Evolutionary conservation across 2,888 invertebrate genomes (phyloP).

Genomic region (Bombyx huttoni): DNA sequence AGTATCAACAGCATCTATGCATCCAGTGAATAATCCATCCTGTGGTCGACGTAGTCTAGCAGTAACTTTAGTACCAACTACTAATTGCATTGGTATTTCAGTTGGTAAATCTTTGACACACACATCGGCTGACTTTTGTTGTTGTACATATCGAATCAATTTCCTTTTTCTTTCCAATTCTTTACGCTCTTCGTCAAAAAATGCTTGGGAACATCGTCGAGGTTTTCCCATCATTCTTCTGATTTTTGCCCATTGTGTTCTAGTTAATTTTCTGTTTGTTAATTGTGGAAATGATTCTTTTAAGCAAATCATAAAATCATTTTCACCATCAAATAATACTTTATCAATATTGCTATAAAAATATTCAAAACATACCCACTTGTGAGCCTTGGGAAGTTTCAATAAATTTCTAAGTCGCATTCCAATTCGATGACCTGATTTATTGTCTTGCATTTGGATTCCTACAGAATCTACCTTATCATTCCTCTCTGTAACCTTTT

Average conservation of each 20-base stretch:
- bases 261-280: slow-evolving; percentile 85
- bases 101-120: slow-evolving; percentile 90
- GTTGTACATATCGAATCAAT: slow-evolving; percentile 93
- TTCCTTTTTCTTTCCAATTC: slow-evolving; percentile 92
- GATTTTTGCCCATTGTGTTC: slow-evolving; percentile 96
- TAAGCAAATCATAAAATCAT: slow-evolving; percentile 95
- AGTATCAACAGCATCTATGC: slow-evolving; percentile 96
- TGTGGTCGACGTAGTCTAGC: slow-evolving; percentile 92
- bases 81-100: slow-evolving; percentile 94
- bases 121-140: slow-evolving; percentile 87
- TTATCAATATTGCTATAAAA: slow-evolving; percentile 99
- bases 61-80: slow-evolving; percentile 94
- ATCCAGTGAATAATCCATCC: slow-evolving; percentile 95
- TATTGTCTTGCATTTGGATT: slow-evolving; percentile 80
- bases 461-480: slow-evolving; percentile 48
- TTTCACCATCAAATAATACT: slow-evolving; percentile 93
- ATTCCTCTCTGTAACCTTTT: slow-evolving; percentile 54
- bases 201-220: slow-evolving; percentile 92
- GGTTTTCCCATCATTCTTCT: slow-evolving; percentile 98
- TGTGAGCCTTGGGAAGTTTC: slow-evolving; percentile 98
- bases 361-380: slow-evolving; percentile 99
- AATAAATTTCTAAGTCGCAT: slow-evolving; percentile 91
- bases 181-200: slow-evolving; percentile 94
- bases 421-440: slow-evolving; percentile 91
- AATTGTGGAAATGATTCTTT: slow-evolving; percentile 95